Evolutionary conservation across 2,797 vertebrate species (phyloP), one percentile per base, ranked within the genome.

Genomic region (Graptemys geographica): DNA sequence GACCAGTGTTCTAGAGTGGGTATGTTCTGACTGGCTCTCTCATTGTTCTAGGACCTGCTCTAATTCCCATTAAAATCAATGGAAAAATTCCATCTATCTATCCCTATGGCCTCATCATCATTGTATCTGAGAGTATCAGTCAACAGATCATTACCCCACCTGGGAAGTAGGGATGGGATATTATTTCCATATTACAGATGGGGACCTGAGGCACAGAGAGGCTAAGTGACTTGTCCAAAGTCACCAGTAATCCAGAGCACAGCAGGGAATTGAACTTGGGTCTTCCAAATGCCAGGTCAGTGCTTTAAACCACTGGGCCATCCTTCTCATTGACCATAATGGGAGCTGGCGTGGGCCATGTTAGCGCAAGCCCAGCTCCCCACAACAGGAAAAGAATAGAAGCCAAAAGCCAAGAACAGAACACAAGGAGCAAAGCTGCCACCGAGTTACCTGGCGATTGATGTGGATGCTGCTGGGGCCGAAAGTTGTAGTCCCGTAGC

Each of bases 391-490:
- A 41, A 72, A 21, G 27, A n/a, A 15, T 6, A 44, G 25, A 47
- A 44, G 25, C 23, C 72, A 76, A 37, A 37, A 25, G 10, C 41
- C 27, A n/a, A 56, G 41, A 74, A 5, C 74, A 62, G 44, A 11
- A 19, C 31, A 56, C 41, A n/a, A 28, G 18, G 37, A 10, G 1
- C 33, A 15, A 47, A 49, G 13, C 49, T 16, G 44, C 13, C 16
- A 44, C 55, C 33, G 83, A 37, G 81, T 84, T 95, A 96, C 97
- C 96, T 97, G 95, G 9, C 3, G 76, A 0, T 49, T 86, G 79
- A 96, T 31, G 0, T 96, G 96, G 88, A 94, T 55, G 76, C 84
- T 96, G 95, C 97, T 96, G 86, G 81, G 55, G 47, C 96, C 92
- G 0, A 96, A 96, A 37, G 95, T 90, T 79, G 92, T 86, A 52